A percentile compares a stretch with the other conserved stretches of the same genome.
These are phyloP conservation scores for Pelmatolapia mariae DNA, from an alignment of 2,113 vertebrate species.

Conservation along the genomic window DNA sequence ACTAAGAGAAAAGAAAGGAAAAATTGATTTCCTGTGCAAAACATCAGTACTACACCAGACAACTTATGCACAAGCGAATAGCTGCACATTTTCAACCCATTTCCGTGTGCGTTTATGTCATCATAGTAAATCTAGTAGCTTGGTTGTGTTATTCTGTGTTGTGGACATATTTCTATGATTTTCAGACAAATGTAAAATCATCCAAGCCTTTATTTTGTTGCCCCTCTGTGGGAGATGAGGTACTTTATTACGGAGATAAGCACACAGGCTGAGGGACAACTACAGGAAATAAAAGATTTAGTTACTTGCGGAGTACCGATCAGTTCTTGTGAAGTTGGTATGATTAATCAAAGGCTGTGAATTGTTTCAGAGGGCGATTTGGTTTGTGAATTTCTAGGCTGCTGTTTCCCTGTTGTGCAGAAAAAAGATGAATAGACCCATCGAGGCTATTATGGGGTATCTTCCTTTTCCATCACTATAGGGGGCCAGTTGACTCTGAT, in stretches of 20 bases:
- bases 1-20: not conserved
- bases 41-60: not conserved
- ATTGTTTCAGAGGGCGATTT: slow-evolving; percentile 21
- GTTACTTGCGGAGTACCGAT: slow-evolving; percentile 24
- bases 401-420: slow-evolving; percentile 13
- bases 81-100: not conserved
- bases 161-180: not conserved
- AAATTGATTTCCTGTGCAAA: not conserved
- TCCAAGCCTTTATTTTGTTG: not conserved
- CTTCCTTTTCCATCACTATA: slow-evolving; percentile 49
- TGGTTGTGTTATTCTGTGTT: not conserved
- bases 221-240: slow-evolving; percentile 9
- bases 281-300: slow-evolving; percentile 25
- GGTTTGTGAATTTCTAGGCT: slow-evolving; percentile 15
- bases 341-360: slow-evolving; percentile 47
- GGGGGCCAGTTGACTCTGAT: slow-evolving; percentile 38
- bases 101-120: not conserved
- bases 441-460: slow-evolving; percentile 41
- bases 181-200: slow-evolving; percentile 4
- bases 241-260: slow-evolving; percentile 51
- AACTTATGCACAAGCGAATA: not conserved
- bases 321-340: slow-evolving; percentile 41
- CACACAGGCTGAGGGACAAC: slow-evolving; percentile 15
- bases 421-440: slow-evolving; percentile 51
- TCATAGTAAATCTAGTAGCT: not conserved